Conservation (phyloP, 1,140 invertebrate species). For the Matsumurasca onukii region DNA sequence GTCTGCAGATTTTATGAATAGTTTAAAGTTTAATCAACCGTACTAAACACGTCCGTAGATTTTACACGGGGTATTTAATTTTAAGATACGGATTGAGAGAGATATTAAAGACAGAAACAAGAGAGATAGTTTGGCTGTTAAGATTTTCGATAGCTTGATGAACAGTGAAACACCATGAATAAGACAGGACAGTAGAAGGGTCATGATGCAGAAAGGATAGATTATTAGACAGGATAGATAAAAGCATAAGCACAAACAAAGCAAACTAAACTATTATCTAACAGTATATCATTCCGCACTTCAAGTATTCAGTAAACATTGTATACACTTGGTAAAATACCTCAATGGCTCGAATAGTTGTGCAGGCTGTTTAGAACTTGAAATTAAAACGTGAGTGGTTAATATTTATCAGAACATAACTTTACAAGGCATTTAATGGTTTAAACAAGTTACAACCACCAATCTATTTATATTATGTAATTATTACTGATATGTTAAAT, state of each 20-base stretch:
- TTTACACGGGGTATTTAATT: not conserved
- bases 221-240: not conserved
- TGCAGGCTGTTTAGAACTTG: not conserved
- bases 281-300: not conserved
- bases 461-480: no score
- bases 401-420: not conserved
- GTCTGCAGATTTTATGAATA: not conserved
- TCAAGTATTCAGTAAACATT: not conserved
- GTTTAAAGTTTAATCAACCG: not conserved
- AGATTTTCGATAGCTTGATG: not conserved
- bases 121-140: not conserved
- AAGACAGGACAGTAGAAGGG: conserved; percentile 6
- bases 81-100: not conserved
- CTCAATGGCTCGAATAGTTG: not conserved
- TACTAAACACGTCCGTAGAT: not conserved
- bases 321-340: not conserved
- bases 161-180: not conserved
- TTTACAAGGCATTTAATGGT: not conserved
- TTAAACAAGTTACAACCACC: no score
- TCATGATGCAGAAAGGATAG: conserved; percentile 20
- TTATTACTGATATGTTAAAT: no score
- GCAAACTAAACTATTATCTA: no score
- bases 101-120: not conserved
- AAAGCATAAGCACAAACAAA: conserved; percentile 21
- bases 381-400: not conserved